phyloP scores from a whole-genome alignment of 2,888 invertebrate species.

The Oeneis ivallda region DNA sequence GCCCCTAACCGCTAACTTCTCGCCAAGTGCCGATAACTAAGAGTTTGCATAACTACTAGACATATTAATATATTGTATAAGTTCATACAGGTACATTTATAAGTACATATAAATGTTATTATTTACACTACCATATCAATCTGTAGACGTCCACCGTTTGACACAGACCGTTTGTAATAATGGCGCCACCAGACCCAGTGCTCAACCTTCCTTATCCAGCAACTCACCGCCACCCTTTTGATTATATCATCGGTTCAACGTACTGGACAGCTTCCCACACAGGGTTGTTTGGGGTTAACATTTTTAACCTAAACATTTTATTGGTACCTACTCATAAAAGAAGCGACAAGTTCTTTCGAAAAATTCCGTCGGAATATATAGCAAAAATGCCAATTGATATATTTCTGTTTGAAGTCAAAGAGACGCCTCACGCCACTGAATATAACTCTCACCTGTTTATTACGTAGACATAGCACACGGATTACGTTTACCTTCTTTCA shows the following conservation, averaged over 20 bases:
- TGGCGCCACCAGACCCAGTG: no score
- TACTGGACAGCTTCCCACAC: no score
- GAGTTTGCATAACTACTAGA: conserved; percentile 30
- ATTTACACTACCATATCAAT: no score
- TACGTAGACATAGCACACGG: conserved; percentile 51
- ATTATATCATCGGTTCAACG: no score
- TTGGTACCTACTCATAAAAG: neutral
- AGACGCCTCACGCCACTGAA: conserved; percentile 39
- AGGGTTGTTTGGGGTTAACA: no score
- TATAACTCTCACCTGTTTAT: conserved; percentile 55
- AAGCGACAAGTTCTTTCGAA: neutral
- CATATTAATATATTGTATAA: neutral
- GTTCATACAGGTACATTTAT: neutral
- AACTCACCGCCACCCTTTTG: no score
- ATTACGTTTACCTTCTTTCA: conserved; percentile 79
- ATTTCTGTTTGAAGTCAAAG: conserved; percentile 35
- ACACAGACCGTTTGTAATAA: no score
- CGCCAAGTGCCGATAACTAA: conserved; percentile 36
- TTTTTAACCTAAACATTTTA: neutral
- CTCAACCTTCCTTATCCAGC: no score
- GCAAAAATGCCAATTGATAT: conserved; percentile 23
- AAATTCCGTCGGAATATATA: conserved; percentile 17
- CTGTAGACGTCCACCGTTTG: no score
- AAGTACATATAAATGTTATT: no score
- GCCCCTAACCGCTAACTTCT: conserved; percentile 71